These are phyloP conservation scores for Zoanthus gigantus DNA, from an alignment of 92 coral and sea anemone species.

Conservation along the genomic window DNA sequence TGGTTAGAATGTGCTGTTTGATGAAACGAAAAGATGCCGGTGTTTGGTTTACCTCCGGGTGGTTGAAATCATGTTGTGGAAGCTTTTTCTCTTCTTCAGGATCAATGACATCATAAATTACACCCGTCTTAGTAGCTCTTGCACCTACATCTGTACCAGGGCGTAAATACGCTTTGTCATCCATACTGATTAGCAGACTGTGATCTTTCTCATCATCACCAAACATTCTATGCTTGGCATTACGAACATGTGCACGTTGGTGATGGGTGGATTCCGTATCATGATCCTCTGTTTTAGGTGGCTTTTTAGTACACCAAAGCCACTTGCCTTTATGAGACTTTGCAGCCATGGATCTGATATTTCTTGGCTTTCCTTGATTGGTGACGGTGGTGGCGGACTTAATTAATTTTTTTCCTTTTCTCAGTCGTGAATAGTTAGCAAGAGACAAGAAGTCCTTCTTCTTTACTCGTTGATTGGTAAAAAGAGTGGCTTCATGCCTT, in stretches of 20 bases:
- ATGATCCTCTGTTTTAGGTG: background rate
- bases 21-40: conserved; percentile 49
- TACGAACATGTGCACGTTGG: conserved; percentile 31
- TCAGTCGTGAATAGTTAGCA: conserved; percentile 30
- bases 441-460: conserved; percentile 43
- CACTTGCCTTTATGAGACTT: conserved; percentile 12
- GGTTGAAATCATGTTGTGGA: conserved; percentile 41
- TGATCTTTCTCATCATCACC: conserved; percentile 21
- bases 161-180: conserved; percentile 58
- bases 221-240: conserved; percentile 50
- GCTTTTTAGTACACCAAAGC: background rate
- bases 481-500: conserved; percentile 36
- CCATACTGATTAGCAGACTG: conserved; percentile 55
- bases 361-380: conserved; percentile 42
- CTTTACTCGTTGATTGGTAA: conserved; percentile 36
- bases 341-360: conserved; percentile 5
- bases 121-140: conserved; percentile 35
- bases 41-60: conserved; percentile 42
- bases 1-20: conserved; percentile 16
- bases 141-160: conserved; percentile 58
- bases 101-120: conserved; percentile 26
- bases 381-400: conserved; percentile 39
- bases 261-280: background rate
- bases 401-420: conserved; percentile 34
- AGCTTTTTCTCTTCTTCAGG: conserved; percentile 35